phyloP scores from a whole-genome alignment of 2,113 vertebrate genomes.

The Cephalopholis sonnerati region DNA sequence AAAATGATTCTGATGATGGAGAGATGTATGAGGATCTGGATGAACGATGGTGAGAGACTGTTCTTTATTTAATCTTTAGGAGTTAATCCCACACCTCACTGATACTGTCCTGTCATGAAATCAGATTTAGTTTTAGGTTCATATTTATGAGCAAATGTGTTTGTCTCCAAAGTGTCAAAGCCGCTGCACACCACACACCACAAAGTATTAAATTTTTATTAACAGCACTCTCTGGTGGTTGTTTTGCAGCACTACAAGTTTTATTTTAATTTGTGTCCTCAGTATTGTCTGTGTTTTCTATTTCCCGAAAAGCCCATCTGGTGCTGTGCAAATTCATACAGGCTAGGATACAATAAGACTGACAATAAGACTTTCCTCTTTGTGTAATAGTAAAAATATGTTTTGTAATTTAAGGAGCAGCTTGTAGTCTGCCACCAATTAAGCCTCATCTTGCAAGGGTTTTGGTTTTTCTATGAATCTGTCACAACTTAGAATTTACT shows the following conservation, averaged over 20 bases:
- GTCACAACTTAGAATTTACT: background rate
- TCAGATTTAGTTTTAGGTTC: background rate
- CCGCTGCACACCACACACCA: too few relatives aligned
- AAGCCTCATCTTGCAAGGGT: too few relatives aligned
- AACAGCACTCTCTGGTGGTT: constrained; percentile 43
- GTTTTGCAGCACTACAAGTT: constrained; percentile 25
- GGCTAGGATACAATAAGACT: background rate
- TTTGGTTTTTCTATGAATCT: too few relatives aligned
- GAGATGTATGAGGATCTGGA: constrained; percentile 93
- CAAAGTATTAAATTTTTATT: background rate
- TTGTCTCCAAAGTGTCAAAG: too few relatives aligned
- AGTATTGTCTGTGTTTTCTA: background rate
- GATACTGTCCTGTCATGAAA: background rate
- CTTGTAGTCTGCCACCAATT: background rate
- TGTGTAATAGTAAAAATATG: background rate
- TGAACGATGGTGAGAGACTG: constrained; percentile 84
- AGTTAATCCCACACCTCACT: background rate
- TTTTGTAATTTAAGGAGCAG: background rate
- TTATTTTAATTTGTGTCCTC: background rate
- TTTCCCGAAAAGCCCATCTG: background rate
- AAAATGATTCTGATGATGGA: constrained; percentile 81
- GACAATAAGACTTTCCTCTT: background rate
- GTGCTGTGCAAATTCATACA: background rate
- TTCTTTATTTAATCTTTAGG: background rate
- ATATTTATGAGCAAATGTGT: background rate